Conservation (phyloP, 2,888 invertebrate species). For the Melikaiella ostensackeni region DNA sequence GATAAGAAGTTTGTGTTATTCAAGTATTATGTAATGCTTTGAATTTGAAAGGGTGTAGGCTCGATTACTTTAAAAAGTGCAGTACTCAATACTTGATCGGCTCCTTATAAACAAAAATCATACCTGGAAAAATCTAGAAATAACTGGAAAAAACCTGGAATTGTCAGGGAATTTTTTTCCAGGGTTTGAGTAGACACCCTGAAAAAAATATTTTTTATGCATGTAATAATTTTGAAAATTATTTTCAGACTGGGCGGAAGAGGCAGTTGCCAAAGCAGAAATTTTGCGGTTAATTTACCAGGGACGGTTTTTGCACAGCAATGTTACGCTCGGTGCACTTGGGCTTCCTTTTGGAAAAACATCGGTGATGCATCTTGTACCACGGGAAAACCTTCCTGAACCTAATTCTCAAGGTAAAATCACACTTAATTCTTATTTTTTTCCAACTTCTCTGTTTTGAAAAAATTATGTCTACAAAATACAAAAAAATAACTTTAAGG, state of each 20-base stretch:
- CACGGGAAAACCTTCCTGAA: constrained; percentile 99
- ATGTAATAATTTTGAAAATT: constrained; percentile 29
- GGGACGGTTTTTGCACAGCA: constrained; percentile 99
- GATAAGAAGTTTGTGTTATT: no score
- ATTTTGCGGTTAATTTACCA: constrained; percentile 99
- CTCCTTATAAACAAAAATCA: no score
- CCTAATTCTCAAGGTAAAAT: constrained; percentile 96
- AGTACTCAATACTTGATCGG: no score
- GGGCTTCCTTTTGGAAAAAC: constrained; percentile 98
- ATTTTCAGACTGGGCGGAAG: constrained; percentile 95
- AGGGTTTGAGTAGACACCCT: no score
- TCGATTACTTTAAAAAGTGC: no score
- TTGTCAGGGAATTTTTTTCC: no score
- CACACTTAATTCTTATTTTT: not conserved
- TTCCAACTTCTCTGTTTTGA: not conserved
- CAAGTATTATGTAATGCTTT: no score
- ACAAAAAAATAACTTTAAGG: no score
- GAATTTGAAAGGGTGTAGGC: no score
- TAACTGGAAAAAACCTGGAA: no score
- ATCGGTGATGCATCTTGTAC: constrained; percentile 99
- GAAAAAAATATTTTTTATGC: not conserved
- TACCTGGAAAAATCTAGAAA: no score
- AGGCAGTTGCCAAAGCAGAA: constrained; percentile 96
- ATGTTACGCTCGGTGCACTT: constrained; percentile 98
- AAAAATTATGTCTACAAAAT: no score